phyloP scores from a whole-genome alignment of 1,140 invertebrate species.

The Arctopsyche grandis region DNA sequence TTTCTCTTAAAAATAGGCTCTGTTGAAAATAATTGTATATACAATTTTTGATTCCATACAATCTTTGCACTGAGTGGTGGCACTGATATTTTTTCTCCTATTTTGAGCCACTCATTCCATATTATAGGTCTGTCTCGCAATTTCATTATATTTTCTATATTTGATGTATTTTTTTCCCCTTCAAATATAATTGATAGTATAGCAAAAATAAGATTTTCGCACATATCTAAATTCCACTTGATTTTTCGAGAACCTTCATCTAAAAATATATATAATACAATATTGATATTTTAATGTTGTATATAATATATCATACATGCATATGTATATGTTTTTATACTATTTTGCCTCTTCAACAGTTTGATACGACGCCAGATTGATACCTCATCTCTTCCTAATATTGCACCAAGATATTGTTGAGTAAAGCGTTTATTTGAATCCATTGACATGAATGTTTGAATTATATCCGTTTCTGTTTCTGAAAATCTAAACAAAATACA shows the following conservation, averaged over 20 bases:
- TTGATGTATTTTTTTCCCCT: background rate
- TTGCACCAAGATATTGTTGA: conserved; percentile 39
- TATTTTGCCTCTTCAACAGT: conserved; percentile 25
- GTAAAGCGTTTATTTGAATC: conserved; percentile 27
- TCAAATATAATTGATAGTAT: conserved; percentile 27
- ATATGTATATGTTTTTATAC: background rate
- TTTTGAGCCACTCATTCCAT: conserved; percentile 24
- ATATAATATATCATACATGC: background rate
- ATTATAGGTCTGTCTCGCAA: conserved; percentile 29
- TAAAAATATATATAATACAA: background rate
- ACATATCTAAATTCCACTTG: conserved; percentile 41
- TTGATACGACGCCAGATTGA: conserved; percentile 44
- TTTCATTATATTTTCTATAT: conserved; percentile 15
- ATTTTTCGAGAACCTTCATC: conserved; percentile 5
- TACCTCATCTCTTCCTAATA: conserved; percentile 43
- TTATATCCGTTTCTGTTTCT: conserved; percentile 39
- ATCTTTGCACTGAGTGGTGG: conserved; percentile 38
- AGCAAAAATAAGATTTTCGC: conserved; percentile 25
- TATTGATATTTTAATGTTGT: background rate
- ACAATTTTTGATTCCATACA: conserved; percentile 46
- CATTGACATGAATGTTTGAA: conserved; percentile 32
- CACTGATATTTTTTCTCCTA: conserved; percentile 34
- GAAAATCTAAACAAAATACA: conserved; percentile 48
- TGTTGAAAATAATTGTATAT: conserved; percentile 45
- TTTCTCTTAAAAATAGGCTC: conserved; percentile 27